Evolutionary conservation across 2,113 vertebrate genomes (phyloP).

Genomic region (Chamaea fasciata): DNA sequence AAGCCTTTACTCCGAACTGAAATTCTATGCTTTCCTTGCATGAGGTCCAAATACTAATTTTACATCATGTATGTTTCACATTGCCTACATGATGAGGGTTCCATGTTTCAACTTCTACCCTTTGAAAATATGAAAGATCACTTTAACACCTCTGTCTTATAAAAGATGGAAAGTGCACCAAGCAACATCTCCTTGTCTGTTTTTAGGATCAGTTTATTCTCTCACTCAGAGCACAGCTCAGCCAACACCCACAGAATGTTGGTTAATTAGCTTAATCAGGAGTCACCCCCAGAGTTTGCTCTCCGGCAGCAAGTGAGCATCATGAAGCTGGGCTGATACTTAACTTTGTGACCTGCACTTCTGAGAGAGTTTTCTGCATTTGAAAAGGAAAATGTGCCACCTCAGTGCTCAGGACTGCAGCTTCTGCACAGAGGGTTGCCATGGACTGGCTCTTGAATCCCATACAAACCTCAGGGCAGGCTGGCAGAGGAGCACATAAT

Average conservation of each 20-base stretch:
- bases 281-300: background rate
- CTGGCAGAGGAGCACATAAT: background rate
- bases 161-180: background rate
- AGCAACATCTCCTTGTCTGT: background rate
- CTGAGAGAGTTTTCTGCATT: background rate
- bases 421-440: background rate
- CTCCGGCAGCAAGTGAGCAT: background rate
- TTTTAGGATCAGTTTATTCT: background rate
- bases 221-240: background rate
- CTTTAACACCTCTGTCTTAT: background rate
- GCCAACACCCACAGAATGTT: background rate
- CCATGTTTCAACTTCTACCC: background rate
- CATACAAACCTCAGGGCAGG: accelerated
- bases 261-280: background rate
- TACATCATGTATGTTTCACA: background rate
- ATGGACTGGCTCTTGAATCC: background rate
- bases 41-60: background rate
- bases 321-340: background rate
- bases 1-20: background rate
- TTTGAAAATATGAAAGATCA: background rate
- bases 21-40: background rate
- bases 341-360: background rate
- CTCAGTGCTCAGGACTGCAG: background rate
- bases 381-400: background rate
- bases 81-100: too few relatives aligned